A percentile compares a stretch with the other conserved stretches of the same genome.
phyloP scores from a whole-genome alignment of 2,888 invertebrate genomes.

The Balanococcus diminutus region DNA sequence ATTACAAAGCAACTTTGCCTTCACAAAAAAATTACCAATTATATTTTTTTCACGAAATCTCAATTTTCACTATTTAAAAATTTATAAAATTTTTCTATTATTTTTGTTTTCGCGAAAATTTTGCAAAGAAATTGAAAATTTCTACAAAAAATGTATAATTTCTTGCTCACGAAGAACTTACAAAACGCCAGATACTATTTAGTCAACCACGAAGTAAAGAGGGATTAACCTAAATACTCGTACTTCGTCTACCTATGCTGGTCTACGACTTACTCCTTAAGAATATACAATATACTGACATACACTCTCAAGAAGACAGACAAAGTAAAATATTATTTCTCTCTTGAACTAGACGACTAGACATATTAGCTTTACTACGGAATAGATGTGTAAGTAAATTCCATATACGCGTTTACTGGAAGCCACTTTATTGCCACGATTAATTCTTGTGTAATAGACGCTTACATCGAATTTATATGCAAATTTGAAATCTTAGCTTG shows the following conservation, averaged over 20 bases:
- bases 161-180: too few relatives aligned
- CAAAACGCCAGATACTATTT: too few relatives aligned
- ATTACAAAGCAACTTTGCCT: too few relatives aligned
- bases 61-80: too few relatives aligned
- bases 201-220: neutral
- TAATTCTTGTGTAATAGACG: constrained; percentile 40
- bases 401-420: neutral
- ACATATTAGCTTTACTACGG: neutral
- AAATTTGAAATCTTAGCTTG: constrained; percentile 32
- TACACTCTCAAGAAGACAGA: neutral
- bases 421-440: constrained; percentile 19
- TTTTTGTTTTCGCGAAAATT: too few relatives aligned
- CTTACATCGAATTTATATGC: constrained; percentile 44
- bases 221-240: neutral
- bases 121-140: too few relatives aligned
- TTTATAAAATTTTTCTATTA: too few relatives aligned
- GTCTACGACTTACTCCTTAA: neutral
- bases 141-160: too few relatives aligned
- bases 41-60: too few relatives aligned
- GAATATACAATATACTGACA: neutral
- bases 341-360: neutral
- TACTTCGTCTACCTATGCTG: neutral
- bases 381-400: neutral
- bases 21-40: too few relatives aligned
- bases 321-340: neutral